A percentile compares a stretch with the other conserved stretches of the same genome.
phyloP scores from a whole-genome alignment of 2,888 invertebrate species.

The Caenorhabditis zanzibari region DNA sequence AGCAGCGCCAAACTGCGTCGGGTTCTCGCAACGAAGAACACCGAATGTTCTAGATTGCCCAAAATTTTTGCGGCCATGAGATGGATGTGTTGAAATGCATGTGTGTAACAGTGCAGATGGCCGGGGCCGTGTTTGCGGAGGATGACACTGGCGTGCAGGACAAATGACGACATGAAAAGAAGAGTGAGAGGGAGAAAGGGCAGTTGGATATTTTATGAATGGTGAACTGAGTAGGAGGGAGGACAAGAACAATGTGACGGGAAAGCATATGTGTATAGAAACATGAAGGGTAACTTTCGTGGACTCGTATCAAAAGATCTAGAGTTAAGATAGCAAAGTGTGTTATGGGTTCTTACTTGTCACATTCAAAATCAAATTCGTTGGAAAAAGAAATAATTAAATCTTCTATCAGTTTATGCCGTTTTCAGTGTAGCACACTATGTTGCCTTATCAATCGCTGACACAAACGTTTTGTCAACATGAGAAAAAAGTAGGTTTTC shows the following conservation, averaged over 20 bases:
- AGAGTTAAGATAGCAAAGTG: too few relatives aligned
- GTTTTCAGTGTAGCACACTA: neutral
- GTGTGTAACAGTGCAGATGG: neutral
- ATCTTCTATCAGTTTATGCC: neutral
- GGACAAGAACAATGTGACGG: too few relatives aligned
- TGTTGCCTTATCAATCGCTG: conserved; percentile 21
- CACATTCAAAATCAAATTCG: neutral
- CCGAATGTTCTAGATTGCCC: conserved; percentile 52
- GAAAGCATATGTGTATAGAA: too few relatives aligned
- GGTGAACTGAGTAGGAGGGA: too few relatives aligned
- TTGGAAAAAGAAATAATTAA: neutral
- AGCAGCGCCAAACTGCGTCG: conserved; percentile 11
- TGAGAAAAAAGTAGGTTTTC: neutral
- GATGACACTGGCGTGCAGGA: neutral
- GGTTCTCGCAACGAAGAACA: conserved; percentile 56
- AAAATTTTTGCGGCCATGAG: conserved; percentile 22
- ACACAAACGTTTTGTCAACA: neutral
- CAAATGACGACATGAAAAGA: neutral
- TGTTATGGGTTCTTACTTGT: too few relatives aligned
- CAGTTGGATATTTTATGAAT: neutral
- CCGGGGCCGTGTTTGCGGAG: conserved; percentile 28
- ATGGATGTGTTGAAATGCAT: conserved; percentile 21
- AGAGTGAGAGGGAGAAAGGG: neutral
- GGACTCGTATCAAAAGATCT: too few relatives aligned
- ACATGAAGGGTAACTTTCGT: too few relatives aligned